phyloP scores from a whole-genome alignment of 2,888 invertebrate species.

The Prosapia bicincta region DNA sequence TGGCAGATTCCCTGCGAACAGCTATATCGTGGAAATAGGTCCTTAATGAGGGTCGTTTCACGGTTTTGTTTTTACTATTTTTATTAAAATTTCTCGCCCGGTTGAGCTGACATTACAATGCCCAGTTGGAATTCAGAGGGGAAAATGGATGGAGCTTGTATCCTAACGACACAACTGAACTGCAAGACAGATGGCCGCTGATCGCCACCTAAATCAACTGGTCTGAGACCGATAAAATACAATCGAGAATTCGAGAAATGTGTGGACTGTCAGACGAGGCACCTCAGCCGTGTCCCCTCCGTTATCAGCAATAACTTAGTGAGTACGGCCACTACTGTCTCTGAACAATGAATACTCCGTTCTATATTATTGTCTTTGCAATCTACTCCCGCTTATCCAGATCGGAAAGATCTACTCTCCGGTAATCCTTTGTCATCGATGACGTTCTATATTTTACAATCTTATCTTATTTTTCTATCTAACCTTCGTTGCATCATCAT shows the following conservation, averaged over 20 bases:
- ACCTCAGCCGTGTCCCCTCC: background rate
- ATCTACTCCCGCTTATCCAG: background rate
- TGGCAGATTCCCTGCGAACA: background rate
- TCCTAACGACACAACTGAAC: background rate
- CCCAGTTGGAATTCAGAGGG: background rate
- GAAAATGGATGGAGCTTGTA: constrained; percentile 9
- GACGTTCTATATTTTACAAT: background rate
- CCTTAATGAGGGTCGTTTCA: background rate
- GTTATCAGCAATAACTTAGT: background rate
- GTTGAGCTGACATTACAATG: constrained; percentile 5
- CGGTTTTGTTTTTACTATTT: constrained; percentile 9
- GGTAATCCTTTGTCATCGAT: background rate
- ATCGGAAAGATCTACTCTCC: background rate
- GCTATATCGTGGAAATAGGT: background rate
- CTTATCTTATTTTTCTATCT: background rate
- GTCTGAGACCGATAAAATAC: constrained; percentile 9
- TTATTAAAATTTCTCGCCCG: constrained; percentile 9
- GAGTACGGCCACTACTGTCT: background rate
- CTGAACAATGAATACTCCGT: background rate
- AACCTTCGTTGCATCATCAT: background rate
- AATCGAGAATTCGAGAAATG: constrained; percentile 15
- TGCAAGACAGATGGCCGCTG: constrained; percentile 5
- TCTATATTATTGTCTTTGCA: background rate
- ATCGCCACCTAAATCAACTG: constrained; percentile 4
- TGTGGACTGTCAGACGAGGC: background rate